Conservation (phyloP, 2,113 vertebrate species). For the Illadopsis cleaveri region DNA sequence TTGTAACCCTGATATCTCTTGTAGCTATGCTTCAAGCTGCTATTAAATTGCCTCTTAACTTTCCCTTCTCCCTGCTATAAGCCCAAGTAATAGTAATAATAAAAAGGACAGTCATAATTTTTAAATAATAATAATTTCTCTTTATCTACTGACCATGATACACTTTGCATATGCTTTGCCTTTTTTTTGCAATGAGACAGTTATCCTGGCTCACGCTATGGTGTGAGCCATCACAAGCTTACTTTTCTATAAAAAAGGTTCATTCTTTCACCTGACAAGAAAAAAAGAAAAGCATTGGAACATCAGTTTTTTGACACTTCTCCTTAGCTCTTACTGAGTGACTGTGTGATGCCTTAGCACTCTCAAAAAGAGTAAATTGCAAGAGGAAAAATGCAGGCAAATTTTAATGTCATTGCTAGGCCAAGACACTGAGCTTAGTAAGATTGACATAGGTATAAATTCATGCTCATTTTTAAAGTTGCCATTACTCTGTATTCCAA, state of each 20-base stretch:
- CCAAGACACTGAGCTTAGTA: not conserved
- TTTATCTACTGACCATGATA: not conserved
- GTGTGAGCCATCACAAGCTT: not conserved
- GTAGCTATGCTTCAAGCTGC: not conserved
- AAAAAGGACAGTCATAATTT: not conserved
- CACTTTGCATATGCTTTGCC: not conserved
- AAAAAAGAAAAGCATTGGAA: not conserved
- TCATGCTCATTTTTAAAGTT: not conserved
- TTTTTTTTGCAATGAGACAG: not conserved
- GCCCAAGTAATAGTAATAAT: not conserved
- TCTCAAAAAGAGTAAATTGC: not conserved
- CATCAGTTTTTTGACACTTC: not conserved
- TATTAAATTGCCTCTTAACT: not conserved
- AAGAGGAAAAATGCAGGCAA: not conserved
- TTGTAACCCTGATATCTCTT: not conserved
- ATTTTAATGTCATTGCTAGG: not conserved
- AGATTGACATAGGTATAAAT: rapidly evolving
- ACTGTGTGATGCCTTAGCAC: not conserved
- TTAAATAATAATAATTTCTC: not conserved
- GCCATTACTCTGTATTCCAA: not conserved
- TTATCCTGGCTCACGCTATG: not conserved
- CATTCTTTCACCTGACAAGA: not conserved
- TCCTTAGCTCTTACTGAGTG: not conserved
- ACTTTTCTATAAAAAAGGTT: not conserved
- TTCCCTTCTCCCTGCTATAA: not conserved